These are phyloP conservation scores for Lindbergichthys nudifrons DNA, from an alignment of 2,797 vertebrate species.

Conservation along the genomic window DNA sequence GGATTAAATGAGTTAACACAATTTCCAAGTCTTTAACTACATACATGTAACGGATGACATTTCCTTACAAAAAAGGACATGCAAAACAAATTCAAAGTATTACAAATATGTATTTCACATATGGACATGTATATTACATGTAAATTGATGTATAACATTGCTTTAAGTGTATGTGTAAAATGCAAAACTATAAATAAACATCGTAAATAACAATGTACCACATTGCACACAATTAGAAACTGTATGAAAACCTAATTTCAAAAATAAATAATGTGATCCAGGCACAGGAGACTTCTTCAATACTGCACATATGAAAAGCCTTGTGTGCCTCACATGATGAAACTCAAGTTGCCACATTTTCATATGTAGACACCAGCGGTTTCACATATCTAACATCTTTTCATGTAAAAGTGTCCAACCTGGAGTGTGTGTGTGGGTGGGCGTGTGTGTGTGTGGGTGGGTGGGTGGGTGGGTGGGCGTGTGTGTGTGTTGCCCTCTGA, in stretches of 20 bases:
- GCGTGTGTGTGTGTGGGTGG: conserved; percentile 7
- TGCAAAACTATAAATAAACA: too few relatives aligned
- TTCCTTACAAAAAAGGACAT: neutral
- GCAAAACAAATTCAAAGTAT: neutral
- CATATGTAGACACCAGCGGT: too few relatives aligned
- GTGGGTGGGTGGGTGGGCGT: conserved; percentile 1
- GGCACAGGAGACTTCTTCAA: neutral
- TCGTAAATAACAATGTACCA: neutral
- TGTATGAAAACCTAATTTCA: neutral
- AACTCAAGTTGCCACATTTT: neutral
- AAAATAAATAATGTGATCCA: neutral
- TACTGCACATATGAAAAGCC: neutral
- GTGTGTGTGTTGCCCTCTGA: neutral
- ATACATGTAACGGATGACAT: neutral
- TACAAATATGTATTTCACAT: neutral
- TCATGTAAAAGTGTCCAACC: too few relatives aligned
- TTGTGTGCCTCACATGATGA: neutral
- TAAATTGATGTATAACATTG: neutral
- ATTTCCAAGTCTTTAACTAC: neutral
- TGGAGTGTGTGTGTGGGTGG: neutral
- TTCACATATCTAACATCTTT: too few relatives aligned
- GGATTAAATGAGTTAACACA: conserved; percentile 28
- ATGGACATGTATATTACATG: neutral
- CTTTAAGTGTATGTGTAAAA: neutral
- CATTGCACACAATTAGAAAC: neutral